Conservation (phyloP, 2,888 invertebrate species). For the Brachylomia viminalis region DNA sequence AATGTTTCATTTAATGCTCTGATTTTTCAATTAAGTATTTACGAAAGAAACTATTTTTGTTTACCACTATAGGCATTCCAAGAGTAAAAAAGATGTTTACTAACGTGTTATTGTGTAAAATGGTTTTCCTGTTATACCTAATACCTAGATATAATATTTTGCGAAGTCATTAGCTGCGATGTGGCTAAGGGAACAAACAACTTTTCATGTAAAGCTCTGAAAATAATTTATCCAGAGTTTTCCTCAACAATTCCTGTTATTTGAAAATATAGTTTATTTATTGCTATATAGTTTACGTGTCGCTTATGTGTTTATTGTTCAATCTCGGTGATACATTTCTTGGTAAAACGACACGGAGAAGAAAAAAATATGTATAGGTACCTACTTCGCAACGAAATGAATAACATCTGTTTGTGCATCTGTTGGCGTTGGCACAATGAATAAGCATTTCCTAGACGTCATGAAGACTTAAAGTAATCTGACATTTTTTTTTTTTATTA, state of each 20-base stretch:
- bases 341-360: slow-evolving; percentile 10
- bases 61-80: slow-evolving; percentile 6
- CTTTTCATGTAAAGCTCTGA: slow-evolving; percentile 22
- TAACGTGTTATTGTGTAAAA: slow-evolving; percentile 33
- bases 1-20: slow-evolving; percentile 22
- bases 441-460: slow-evolving; percentile 14
- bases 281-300: background rate
- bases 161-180: slow-evolving; percentile 20
- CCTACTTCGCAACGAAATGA: slow-evolving; percentile 1
- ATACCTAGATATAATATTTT: slow-evolving; percentile 22
- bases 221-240: slow-evolving; percentile 25
- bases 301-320: slow-evolving; percentile 15
- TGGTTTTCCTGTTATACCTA: slow-evolving; percentile 37
- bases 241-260: slow-evolving; percentile 52
- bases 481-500: slow-evolving; percentile 62
- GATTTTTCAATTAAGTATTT: slow-evolving; percentile 1
- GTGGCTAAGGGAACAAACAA: slow-evolving; percentile 2
- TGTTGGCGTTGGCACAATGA: background rate
- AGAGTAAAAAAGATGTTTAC: slow-evolving; percentile 21
- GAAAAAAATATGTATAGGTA: background rate
- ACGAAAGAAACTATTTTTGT: slow-evolving; percentile 25
- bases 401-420: no score
- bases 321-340: slow-evolving; percentile 9
- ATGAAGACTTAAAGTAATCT: background rate
- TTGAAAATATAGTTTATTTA: slow-evolving; percentile 15